Base-by-base conservation (phyloP, 1,140 invertebrate species). In the Chironomus tepperi region DNA sequence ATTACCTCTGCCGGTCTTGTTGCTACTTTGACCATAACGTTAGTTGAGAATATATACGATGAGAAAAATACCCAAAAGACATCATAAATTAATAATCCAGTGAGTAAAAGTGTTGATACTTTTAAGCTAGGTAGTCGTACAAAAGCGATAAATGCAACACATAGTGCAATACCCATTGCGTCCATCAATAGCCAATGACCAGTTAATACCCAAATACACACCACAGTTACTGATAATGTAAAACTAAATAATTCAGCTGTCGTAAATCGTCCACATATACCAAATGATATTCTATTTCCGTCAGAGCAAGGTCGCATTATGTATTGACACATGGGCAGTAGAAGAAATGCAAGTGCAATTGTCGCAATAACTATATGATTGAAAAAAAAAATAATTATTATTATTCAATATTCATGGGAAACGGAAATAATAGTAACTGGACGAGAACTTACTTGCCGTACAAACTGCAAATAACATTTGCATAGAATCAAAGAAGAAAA, bases 11-110 rank as follows among this genome's bases (percentile, higher is more conserved):
- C 96, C 72, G 95, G 93, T 81, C 95, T 83, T 43, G 86, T 87
- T 42, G 86, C 87, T 77, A 94, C 93, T 86, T 97, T 97, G 75
- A 98, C 96, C 97, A 98, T 98, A 74, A 98, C 95, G 81, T 98
- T 98, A 79, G 96, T 95, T 84, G 94, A 98, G 86, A 98, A 98
- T 80, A 98, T 96, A 81, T 98, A 98, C 0, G 95, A 97, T 6
- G 96, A 98, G 86, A 98, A 98, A 84, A 98, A 98, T 21, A 98
- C 96, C 96, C 96, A 98, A 85, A 98, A 98, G 42, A 98, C 96
- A 84, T 98, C 96, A 82, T 98, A 98, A 72, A 98, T 92, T 67
- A 98, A 89, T 77, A 98, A 87, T 42, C 96, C 96, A 70, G 96
- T 96, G 76, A 98, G 88, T 74, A 98, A 87, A 76, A 98, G 84